These are phyloP conservation scores for Squalus acanthias DNA, from an alignment of 2,797 vertebrate genomes.

Conservation along the genomic window DNA sequence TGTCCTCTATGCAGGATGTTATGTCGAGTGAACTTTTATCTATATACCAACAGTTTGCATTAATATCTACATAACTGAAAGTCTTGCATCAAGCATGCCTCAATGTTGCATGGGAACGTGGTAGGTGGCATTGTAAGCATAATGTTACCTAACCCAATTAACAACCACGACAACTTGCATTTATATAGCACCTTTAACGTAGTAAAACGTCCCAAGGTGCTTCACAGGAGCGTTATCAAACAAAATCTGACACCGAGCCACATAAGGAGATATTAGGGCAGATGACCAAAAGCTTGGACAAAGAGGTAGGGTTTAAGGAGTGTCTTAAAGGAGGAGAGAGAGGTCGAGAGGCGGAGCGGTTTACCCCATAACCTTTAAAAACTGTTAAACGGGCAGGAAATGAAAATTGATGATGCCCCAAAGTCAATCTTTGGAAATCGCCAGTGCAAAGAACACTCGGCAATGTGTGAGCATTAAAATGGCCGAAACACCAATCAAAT, in stretches of 20 bases:
- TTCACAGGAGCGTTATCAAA: too few relatives aligned
- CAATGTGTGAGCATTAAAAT: too few relatives aligned
- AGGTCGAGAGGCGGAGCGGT: too few relatives aligned
- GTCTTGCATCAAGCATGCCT: neutral
- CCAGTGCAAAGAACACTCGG: neutral
- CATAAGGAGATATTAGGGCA: too few relatives aligned
- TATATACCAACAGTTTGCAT: neutral
- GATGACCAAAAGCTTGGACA: too few relatives aligned
- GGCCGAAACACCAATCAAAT: too few relatives aligned
- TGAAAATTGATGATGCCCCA: neutral
- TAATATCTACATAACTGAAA: neutral
- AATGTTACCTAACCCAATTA: neutral
- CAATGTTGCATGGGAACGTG: neutral
- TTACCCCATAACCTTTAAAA: too few relatives aligned
- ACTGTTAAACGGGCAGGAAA: neutral
- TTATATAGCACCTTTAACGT: too few relatives aligned
- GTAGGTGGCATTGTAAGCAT: neutral
- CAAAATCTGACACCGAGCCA: too few relatives aligned
- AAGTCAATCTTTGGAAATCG: neutral
- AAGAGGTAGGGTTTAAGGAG: too few relatives aligned
- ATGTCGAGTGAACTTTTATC: neutral
- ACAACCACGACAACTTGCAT: neutral
- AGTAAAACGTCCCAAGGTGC: too few relatives aligned
- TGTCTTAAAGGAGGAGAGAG: too few relatives aligned
- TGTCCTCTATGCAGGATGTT: neutral